Evolutionary conservation across 2,888 invertebrate species (phyloP).

Genomic region (Drosophila austrosaltans): DNA sequence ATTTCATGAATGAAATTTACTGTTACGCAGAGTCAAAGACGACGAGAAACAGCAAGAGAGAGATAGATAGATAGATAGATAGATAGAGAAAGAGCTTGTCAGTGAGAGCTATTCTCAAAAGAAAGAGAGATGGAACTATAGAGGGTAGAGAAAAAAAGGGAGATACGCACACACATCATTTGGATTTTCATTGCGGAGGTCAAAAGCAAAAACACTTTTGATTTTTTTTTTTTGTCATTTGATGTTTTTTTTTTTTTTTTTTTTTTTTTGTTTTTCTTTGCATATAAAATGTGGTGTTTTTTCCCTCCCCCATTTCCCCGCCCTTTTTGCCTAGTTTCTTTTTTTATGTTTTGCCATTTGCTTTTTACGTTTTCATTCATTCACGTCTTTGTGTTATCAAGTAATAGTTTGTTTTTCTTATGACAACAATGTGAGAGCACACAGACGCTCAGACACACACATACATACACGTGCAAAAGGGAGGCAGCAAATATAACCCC

Average conservation of each 20-base stretch:
- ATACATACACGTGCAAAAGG: not conserved
- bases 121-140: not conserved
- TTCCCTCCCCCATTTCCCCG: not conserved
- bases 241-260: conserved; percentile 35
- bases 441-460: conserved; percentile 30
- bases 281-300: conserved; percentile 51
- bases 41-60: conserved; percentile 1
- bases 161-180: not conserved
- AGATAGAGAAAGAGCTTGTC: not conserved
- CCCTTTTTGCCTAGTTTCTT: not conserved
- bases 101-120: conserved; percentile 24
- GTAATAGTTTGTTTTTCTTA: conserved; percentile 36
- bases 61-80: not conserved
- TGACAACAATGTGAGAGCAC: conserved; percentile 49
- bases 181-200: conserved; percentile 7
- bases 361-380: conserved; percentile 60
- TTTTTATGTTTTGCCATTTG: conserved; percentile 33
- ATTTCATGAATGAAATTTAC: conserved; percentile 69
- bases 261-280: conserved; percentile 42
- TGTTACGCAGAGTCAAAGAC: conserved; percentile 40
- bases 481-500: conserved; percentile 42
- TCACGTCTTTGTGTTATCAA: conserved; percentile 61
- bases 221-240: conserved; percentile 61
- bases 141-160: not conserved
- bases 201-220: conserved; percentile 56